phyloP scores from a whole-genome alignment of 2,113 vertebrate genomes.

The Phyllopteryx taeniolatus region DNA sequence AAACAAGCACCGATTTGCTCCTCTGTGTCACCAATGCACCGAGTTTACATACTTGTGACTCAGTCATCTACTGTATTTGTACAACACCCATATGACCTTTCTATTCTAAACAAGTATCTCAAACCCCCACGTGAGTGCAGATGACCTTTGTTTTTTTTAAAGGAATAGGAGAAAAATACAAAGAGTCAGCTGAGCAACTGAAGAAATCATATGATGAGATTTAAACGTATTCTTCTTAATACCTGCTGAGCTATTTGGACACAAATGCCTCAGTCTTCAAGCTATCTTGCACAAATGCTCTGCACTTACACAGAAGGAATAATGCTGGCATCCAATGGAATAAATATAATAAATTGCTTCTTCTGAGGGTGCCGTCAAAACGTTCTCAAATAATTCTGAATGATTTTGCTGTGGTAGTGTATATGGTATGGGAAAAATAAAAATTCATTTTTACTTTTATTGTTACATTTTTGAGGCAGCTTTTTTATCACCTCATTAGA shows the following conservation, averaged over 20 bases:
- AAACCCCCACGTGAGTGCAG: neutral
- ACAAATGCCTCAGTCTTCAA: neutral
- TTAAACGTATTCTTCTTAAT: neutral
- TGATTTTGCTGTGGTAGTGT: conserved; percentile 10
- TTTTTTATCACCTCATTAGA: neutral
- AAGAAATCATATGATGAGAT: neutral
- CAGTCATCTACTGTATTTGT: conserved; percentile 15
- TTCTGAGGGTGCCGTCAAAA: conserved; percentile 16
- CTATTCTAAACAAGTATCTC: conserved; percentile 19
- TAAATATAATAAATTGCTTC: conserved; percentile 11
- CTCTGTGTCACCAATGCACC: neutral
- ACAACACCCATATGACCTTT: conserved; percentile 26
- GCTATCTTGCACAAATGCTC: neutral
- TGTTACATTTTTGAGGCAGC: too few species aligned
- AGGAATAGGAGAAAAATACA: neutral
- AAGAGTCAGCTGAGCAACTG: neutral
- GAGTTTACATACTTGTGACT: conserved; percentile 4
- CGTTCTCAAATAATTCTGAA: conserved; percentile 17
- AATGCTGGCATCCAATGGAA: neutral
- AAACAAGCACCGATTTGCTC: neutral
- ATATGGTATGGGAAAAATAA: too few species aligned
- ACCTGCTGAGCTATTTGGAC: neutral
- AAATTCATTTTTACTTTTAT: too few species aligned
- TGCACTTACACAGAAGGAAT: neutral
- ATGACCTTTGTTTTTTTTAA: conserved; percentile 1